Evolutionary conservation across 2,113 vertebrate species (phyloP).

Genomic region (Salminus brasiliensis): DNA sequence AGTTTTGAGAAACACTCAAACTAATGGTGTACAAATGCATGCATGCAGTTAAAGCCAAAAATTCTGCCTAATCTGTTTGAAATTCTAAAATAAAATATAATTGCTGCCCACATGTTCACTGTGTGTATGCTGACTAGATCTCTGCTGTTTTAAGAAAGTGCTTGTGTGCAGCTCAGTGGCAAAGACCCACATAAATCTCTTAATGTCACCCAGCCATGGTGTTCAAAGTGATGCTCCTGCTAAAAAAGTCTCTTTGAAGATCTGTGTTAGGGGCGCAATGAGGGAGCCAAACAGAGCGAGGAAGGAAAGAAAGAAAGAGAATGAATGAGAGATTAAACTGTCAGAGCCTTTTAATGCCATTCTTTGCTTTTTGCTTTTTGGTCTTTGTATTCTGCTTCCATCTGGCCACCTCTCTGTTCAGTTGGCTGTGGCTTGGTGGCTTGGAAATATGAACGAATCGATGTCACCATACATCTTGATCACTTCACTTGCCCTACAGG

Average conservation of each 20-base stretch:
- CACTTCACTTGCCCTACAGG: conserved; percentile 25
- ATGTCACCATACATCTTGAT: conserved; percentile 40
- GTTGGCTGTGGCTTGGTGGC: conserved; percentile 46
- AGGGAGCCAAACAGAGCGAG: conserved; percentile 26
- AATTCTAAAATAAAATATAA: too few species aligned
- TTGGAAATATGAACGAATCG: conserved; percentile 48
- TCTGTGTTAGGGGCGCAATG: conserved; percentile 56
- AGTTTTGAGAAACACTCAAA: neutral
- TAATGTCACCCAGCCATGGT: conserved; percentile 62
- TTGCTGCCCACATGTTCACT: too few species aligned
- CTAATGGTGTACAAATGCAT: too few species aligned
- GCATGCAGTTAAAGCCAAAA: too few species aligned
- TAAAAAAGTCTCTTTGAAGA: conserved; percentile 70
- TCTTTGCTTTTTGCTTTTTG: conserved; percentile 38
- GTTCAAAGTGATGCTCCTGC: conserved; percentile 64
- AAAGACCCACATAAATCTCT: conserved; percentile 74
- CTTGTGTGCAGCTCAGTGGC: conserved; percentile 46
- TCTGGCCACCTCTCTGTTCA: conserved; percentile 25
- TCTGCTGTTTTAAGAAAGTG: conserved; percentile 59
- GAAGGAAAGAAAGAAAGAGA: neutral
- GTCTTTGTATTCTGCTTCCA: conserved; percentile 18
- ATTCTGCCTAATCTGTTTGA: too few species aligned
- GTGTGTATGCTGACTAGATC: too few species aligned
- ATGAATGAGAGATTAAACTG: conserved; percentile 44
- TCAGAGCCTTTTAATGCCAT: conserved; percentile 49